phyloP scores from a whole-genome alignment of 2,888 invertebrate species.

The Plagodis pulveraria region DNA sequence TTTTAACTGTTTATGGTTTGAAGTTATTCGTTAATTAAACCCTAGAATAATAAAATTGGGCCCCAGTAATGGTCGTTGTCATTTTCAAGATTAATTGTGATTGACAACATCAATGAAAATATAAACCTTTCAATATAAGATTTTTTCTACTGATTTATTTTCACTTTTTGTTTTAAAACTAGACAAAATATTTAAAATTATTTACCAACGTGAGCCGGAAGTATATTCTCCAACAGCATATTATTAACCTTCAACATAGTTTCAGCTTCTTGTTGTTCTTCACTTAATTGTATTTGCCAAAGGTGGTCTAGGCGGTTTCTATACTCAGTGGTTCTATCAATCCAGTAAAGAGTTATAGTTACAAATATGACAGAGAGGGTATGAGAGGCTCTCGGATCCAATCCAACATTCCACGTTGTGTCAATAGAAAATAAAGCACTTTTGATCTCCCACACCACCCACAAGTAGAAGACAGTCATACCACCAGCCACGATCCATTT shows the following conservation, averaged over 20 bases:
- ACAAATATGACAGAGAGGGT: slow-evolving; percentile 90
- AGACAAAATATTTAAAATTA: slow-evolving; percentile 62
- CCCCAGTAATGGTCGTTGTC: no score
- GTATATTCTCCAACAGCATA: slow-evolving; percentile 95
- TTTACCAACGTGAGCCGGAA: slow-evolving; percentile 96
- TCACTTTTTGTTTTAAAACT: slow-evolving; percentile 1
- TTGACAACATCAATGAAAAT: slow-evolving; percentile 2
- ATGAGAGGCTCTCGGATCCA: slow-evolving; percentile 89
- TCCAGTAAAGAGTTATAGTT: slow-evolving; percentile 91
- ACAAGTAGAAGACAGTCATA: slow-evolving; percentile 88
- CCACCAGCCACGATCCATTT: slow-evolving; percentile 90
- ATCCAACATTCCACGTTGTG: slow-evolving; percentile 88
- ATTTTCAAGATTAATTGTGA: no score
- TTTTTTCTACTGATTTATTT: no score
- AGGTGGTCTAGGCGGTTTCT: slow-evolving; percentile 94
- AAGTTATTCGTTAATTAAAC: no score
- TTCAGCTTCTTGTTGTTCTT: slow-evolving; percentile 94
- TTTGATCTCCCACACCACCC: slow-evolving; percentile 87
- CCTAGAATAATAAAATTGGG: no score
- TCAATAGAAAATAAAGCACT: slow-evolving; percentile 84
- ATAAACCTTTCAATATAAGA: no score
- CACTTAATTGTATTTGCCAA: slow-evolving; percentile 87
- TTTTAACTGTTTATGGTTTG: no score
- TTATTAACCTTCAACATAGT: slow-evolving; percentile 95
- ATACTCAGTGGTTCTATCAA: slow-evolving; percentile 95